Evolutionary conservation across 2,113 vertebrate species (phyloP), one percentile per base, ranked within the genome.

Genomic region (Syngnathus scovelli): DNA sequence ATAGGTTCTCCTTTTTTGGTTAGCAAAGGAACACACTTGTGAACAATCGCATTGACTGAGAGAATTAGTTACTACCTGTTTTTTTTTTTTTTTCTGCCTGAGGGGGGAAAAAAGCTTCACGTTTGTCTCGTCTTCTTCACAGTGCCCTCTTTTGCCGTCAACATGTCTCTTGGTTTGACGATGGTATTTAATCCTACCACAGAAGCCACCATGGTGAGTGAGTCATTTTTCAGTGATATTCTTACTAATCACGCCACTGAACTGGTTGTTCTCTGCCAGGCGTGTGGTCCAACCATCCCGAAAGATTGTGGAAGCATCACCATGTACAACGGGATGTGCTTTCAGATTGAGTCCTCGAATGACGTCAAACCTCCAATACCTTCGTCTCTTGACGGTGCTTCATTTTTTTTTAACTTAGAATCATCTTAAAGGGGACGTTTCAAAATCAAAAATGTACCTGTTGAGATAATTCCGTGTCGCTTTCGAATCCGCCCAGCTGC

Each of bases 91-190:
- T 33, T 33, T 33, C 27, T 33, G 27, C 27, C 27, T 33, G 27
- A 33, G 27, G 27, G 27, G 27, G 27, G 2, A 33, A 33, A 33
- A 33, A 33, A 33, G 23, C 27, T 33, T 33, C 27, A 33, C 27
- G 27, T 33, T 33, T 3, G 27, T 33, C 39, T 9, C 11, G 2
- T 12, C 5, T 74, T 65, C 74, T 12, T 51, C 37, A 8, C 78
- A 92, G 89, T 71, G 11, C 84, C 87, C 44, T 1, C 0, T 0
- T 78, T 75, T 78, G 88, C 81, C 27, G 67, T 88, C 62, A 90
- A 91, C 74, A 85, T 87, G 85, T 91, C 90, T 9, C 87, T 92
- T 52, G 91, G 91, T 52, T 80, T 92, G 55, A 76, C 86, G 8
- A 82, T 92, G 90, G 58, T 64, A 39, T 69, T 4, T 65, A 44